phyloP scores from a whole-genome alignment of 2,113 vertebrate species.

The Conger conger region DNA sequence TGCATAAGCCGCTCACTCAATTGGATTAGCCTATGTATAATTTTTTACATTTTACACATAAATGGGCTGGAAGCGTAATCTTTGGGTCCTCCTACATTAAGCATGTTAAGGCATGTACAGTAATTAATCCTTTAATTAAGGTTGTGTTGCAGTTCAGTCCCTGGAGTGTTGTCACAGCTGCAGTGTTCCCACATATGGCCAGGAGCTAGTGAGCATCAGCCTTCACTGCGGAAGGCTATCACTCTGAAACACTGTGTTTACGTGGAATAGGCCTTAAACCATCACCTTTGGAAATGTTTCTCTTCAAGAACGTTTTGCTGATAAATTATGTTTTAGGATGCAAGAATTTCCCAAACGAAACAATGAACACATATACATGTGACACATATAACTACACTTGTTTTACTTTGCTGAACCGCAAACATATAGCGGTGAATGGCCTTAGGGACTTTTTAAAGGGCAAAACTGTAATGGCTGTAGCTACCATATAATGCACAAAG shows the following conservation, averaged over 20 bases:
- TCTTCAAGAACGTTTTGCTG: no score
- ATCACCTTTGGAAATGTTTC: no score
- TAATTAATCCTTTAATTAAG: constrained; percentile 9
- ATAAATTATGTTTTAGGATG: no score
- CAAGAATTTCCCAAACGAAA: no score
- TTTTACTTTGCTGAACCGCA: no score
- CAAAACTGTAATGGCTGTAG: no score
- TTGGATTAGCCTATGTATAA: not conserved
- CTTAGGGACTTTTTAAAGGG: no score
- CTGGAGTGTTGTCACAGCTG: not conserved
- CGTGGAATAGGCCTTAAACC: not conserved
- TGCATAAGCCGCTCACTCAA: not conserved
- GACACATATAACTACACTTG: no score
- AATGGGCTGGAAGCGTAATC: not conserved
- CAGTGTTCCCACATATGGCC: not conserved
- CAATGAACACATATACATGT: no score
- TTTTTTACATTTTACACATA: not conserved
- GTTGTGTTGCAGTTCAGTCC: not conserved
- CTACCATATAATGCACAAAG: no score
- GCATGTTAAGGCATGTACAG: not conserved
- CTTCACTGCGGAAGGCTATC: not conserved
- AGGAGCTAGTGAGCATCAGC: not conserved
- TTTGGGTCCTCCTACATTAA: not conserved
- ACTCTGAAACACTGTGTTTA: not conserved
- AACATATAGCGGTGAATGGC: no score